These are phyloP conservation scores for Bucco capensis DNA, from an alignment of 2,113 vertebrate genomes.

Conservation along the genomic window DNA sequence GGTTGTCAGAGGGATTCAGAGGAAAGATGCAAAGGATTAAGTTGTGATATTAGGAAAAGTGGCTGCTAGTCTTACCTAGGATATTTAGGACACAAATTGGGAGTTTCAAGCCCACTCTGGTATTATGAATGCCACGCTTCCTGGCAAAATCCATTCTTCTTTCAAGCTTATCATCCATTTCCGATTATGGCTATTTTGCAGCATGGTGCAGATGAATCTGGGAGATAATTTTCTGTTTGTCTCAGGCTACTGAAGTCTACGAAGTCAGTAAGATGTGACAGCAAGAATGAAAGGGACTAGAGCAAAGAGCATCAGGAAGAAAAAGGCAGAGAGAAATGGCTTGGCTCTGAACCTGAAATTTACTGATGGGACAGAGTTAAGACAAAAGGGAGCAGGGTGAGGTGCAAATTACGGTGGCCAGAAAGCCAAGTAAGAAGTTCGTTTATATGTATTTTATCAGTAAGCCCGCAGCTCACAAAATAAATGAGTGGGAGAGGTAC, in stretches of 20 bases:
- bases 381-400: not conserved
- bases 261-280: not conserved
- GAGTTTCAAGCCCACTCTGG: not conserved
- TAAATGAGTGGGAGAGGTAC: not conserved
- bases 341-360: not conserved
- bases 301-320: not conserved
- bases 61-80: constrained; percentile 2
- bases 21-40: constrained; percentile 59
- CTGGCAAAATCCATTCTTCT: not conserved
- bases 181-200: not conserved
- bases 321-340: not conserved
- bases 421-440: not conserved
- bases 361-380: not conserved
- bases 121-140: not conserved
- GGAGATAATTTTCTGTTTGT: not conserved
- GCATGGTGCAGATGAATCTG: not conserved
- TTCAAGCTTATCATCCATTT: constrained; percentile 22
- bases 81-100: constrained; percentile 39
- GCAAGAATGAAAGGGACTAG: not conserved
- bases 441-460: not conserved
- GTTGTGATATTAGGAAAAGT: constrained; percentile 25
- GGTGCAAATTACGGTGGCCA: not conserved
- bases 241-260: not conserved
- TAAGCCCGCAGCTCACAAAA: not conserved
- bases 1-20: constrained; percentile 49